Evolutionary conservation across 2,797 vertebrate species (phyloP).

Genomic region (Scyliorhinus canicula): DNA sequence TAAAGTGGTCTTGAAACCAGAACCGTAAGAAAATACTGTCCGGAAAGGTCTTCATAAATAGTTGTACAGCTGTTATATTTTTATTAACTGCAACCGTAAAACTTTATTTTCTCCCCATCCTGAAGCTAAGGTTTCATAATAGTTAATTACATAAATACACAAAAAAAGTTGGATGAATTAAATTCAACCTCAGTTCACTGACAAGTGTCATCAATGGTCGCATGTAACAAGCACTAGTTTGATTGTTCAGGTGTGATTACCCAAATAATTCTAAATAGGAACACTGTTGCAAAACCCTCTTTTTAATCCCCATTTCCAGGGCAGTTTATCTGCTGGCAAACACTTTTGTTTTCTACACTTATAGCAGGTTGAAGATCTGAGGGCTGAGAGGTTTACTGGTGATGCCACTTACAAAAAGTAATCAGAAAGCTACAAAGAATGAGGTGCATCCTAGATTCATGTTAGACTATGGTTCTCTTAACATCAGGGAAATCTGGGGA

Average conservation of each 20-base stretch:
- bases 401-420: background rate
- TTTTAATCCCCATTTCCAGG: background rate
- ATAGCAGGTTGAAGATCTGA: background rate
- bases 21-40: slow-evolving; percentile 35
- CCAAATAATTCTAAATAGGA: background rate
- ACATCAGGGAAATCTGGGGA: background rate
- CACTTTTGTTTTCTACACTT: background rate
- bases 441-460: background rate
- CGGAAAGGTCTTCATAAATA: slow-evolving; percentile 31
- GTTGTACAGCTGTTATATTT: slow-evolving; percentile 15
- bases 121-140: slow-evolving; percentile 7
- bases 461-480: background rate
- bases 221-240: background rate
- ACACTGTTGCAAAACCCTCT: slow-evolving; percentile 17
- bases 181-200: slow-evolving; percentile 30
- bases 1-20: background rate
- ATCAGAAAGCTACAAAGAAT: background rate
- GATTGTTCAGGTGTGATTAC: background rate
- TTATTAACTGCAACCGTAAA: background rate
- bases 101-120: background rate
- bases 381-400: background rate
- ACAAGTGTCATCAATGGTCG: background rate
- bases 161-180: slow-evolving; percentile 18
- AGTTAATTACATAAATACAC: slow-evolving; percentile 31
- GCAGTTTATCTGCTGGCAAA: background rate